Evolutionary conservation across 1,140 invertebrate genomes (phyloP).

Genomic region (Planococcus citri): DNA sequence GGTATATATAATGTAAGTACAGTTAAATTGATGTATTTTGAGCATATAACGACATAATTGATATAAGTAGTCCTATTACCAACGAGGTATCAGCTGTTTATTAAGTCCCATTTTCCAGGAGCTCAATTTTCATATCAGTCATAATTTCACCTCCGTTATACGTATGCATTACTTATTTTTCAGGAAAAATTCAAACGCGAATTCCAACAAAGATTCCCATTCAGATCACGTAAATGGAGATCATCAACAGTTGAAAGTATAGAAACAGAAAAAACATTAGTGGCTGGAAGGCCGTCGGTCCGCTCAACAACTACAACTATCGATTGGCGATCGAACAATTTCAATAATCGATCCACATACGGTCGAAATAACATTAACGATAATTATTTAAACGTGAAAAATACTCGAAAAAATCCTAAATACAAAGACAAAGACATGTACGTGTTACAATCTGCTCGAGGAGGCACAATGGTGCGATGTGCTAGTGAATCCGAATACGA

Average conservation of each 20-base stretch:
- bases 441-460: slow-evolving; percentile 24
- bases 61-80: too few species aligned
- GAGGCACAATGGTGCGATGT: slow-evolving; percentile 22
- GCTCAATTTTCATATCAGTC: too few species aligned
- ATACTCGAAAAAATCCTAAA: not conserved
- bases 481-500: slow-evolving; percentile 25
- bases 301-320: slow-evolving; percentile 24
- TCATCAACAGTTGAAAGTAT: slow-evolving; percentile 29
- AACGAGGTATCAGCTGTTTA: too few species aligned
- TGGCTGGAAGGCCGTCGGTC: slow-evolving; percentile 21
- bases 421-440: slow-evolving; percentile 25
- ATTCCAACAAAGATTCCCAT: slow-evolving; percentile 49
- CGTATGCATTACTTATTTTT: slow-evolving; percentile 27
- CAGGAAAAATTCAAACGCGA: slow-evolving; percentile 60
- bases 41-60: too few species aligned
- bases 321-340: slow-evolving; percentile 22
- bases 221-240: slow-evolving; percentile 35
- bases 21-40: too few species aligned
- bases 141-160: too few species aligned
- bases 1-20: slow-evolving; percentile 44
- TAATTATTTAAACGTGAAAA: not conserved
- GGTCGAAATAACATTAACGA: not conserved
- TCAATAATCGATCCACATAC: not conserved
- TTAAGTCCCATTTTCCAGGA: slow-evolving; percentile 3
- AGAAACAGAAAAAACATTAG: slow-evolving; percentile 31